Evolutionary conservation across 2,888 invertebrate species (phyloP), one percentile per base, ranked within the genome.

Genomic region (Plemyria rubiginata): DNA sequence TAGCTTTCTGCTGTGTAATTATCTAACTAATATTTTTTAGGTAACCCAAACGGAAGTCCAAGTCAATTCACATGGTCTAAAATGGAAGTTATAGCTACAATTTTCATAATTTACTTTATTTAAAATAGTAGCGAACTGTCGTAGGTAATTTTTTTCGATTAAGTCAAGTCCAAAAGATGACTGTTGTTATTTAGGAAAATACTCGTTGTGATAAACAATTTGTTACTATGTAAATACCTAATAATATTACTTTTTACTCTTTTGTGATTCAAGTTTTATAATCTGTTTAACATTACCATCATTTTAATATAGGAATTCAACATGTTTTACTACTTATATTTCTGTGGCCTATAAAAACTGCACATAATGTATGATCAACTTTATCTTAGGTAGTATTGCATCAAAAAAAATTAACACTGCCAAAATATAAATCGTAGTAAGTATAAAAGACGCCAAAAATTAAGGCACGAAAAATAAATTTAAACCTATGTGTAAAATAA

Each of bases 41-140:
- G 92, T 92, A 92, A 92, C 81, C 91, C 92, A 87, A 92, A 88
- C 82, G 92, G 92, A 90, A 85, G 90, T 87, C 80, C 90, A 84
- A 87, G 87, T 81, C 80, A 81, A 85, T 85, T 84, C 81, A 84
- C 82, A 87, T 85, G 90, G 88, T 83, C 81, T 84, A 87, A 79
- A 82, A 78, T 82, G 89, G 89, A 88, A 77, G 78, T 86, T 68
- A 70, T 90, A 76, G 77, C 87, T 70, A 79, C 85, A 79, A 76
- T 87, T 78, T 69, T 85, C 70, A 74, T 86, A 75, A 16, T 77
- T 73, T 69, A 74, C 65, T 60, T 75, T 66, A 75, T 32, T 76
- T 66, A 79, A 81, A 78, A 80, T 78, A 75, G 77, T 71, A 78
- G 67, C 70, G 71, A 73, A 74, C 71, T 71, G 65, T 54, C 16